A percentile compares a stretch with the other conserved stretches of the same genome.
Evolutionary conservation across 2,797 vertebrate genomes (phyloP).

Genomic region (Tolypeutes matacus): DNA sequence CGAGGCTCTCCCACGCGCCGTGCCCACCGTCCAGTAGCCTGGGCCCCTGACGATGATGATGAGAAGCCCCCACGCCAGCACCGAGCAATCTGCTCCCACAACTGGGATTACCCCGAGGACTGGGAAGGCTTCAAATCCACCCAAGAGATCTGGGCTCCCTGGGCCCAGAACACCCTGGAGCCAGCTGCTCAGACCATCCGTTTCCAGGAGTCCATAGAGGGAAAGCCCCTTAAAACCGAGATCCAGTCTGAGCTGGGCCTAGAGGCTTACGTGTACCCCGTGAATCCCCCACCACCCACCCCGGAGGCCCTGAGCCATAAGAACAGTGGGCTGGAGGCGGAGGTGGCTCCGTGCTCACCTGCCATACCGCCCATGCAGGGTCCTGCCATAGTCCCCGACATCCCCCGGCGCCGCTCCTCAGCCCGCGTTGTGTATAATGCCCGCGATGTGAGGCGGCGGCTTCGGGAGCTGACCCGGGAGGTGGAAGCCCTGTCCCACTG

Average conservation of each 20-base stretch:
- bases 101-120: conserved; percentile 1
- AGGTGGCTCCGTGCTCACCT: not conserved
- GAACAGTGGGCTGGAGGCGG: not conserved
- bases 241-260: conserved; percentile 64
- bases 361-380: conserved; percentile 7
- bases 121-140: conserved; percentile 45
- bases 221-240: conserved; percentile 55
- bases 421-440: conserved; percentile 61
- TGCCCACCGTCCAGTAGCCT: not conserved
- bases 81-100: conserved; percentile 54
- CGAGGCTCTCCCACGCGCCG: not conserved
- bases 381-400: conserved; percentile 10
- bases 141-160: conserved; percentile 62
- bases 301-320: conserved; percentile 43
- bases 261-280: conserved; percentile 77
- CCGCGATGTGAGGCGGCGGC: conserved; percentile 66
- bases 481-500: conserved; percentile 71
- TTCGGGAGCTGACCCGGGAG: conserved; percentile 72
- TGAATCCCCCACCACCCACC: conserved; percentile 70
- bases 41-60: conserved; percentile 37
- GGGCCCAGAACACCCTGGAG: not conserved
- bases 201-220: conserved; percentile 60
- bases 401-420: conserved; percentile 39
- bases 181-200: conserved; percentile 56
- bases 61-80: not conserved